phyloP scores from a whole-genome alignment of 2,113 vertebrate genomes.

The Phainopepla nitens region DNA sequence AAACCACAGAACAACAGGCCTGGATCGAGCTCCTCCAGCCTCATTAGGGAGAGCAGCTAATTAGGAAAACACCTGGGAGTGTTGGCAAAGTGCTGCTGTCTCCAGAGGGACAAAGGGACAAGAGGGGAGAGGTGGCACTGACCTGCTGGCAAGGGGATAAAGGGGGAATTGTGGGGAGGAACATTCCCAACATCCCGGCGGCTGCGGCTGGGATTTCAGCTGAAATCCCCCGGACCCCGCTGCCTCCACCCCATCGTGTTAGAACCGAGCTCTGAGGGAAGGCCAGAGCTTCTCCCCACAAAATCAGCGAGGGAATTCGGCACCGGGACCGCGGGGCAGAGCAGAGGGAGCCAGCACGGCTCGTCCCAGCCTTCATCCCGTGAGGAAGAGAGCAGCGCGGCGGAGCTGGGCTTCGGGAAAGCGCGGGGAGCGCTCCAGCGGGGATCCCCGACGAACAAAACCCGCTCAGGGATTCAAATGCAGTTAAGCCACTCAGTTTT shows the following conservation, averaged over 20 bases:
- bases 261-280: neutral
- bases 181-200: fast-evolving
- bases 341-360: neutral
- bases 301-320: fast-evolving
- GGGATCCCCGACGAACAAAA: neutral
- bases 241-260: neutral
- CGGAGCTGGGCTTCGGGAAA: neutral
- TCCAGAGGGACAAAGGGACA: neutral
- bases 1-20: neutral
- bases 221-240: fast-evolving
- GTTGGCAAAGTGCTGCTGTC: neutral
- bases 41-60: neutral
- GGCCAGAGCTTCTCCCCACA: neutral
- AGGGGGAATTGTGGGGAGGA: neutral
- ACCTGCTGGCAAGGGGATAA: neutral
- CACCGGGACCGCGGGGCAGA: neutral
- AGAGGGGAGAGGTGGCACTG: neutral
- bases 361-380: neutral
- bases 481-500: neutral
- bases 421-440: fast-evolving
- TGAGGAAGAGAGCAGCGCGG: fast-evolving
- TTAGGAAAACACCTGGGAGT: neutral
- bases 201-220: neutral
- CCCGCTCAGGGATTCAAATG: neutral
- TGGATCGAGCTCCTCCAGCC: neutral